These are phyloP conservation scores for Pelusios castaneus DNA, from an alignment of 2,113 vertebrate species.

Conservation along the genomic window DNA sequence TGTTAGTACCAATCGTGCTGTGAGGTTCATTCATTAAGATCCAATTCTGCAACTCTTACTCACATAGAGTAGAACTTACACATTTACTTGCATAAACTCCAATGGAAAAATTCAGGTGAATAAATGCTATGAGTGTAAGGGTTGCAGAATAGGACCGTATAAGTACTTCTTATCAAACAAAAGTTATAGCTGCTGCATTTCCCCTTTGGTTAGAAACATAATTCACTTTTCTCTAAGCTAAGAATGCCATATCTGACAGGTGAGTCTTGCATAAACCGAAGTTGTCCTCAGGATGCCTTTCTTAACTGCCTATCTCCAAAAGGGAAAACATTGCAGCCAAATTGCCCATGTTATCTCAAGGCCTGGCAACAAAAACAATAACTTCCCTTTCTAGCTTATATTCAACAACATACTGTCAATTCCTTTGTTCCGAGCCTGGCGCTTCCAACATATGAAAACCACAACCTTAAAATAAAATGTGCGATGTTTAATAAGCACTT, in stretches of 20 bases:
- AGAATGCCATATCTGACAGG: not conserved
- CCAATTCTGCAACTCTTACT: not conserved
- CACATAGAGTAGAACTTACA: not conserved
- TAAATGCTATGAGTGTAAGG: not conserved
- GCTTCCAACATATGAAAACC: constrained; percentile 40
- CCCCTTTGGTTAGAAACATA: not conserved
- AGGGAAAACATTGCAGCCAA: not conserved
- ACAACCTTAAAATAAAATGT: constrained; percentile 55
- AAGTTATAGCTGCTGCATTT: not conserved
- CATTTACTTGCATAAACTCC: not conserved
- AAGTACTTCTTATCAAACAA: not conserved
- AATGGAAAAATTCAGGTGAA: not conserved
- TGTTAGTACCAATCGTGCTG: not conserved
- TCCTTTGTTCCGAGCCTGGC: constrained; percentile 23
- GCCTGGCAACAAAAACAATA: not conserved
- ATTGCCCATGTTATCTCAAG: not conserved
- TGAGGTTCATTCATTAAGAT: not conserved
- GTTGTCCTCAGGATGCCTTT: not conserved
- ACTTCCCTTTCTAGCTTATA: constrained; percentile 3
- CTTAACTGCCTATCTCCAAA: not conserved
- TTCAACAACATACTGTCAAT: not conserved
- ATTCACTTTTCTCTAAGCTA: not conserved
- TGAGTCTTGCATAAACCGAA: not conserved
- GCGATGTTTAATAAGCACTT: constrained; percentile 58
- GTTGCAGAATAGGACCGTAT: not conserved